Evolutionary conservation across 2,888 invertebrate genomes (phyloP).

Genomic region (Nomada fabriciana): DNA sequence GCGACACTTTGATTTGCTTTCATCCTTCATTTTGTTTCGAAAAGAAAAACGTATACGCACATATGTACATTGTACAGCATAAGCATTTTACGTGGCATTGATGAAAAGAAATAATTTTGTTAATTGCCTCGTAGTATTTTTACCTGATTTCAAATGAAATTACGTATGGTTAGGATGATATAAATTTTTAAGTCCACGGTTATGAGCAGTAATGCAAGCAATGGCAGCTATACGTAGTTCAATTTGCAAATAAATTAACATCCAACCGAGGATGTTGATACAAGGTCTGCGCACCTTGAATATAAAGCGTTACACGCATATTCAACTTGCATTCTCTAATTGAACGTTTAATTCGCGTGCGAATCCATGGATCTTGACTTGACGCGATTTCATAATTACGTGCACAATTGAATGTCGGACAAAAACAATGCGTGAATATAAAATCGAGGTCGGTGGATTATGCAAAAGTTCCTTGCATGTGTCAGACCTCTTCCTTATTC

Average conservation of each 20-base stretch:
- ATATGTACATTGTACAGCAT: no score
- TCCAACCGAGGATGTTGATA: slow-evolving; percentile 42
- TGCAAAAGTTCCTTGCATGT: slow-evolving; percentile 33
- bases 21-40: background rate
- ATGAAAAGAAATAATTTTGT: no score
- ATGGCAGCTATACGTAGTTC: slow-evolving; percentile 8
- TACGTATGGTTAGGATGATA: background rate
- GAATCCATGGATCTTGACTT: background rate
- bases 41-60: background rate
- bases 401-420: background rate
- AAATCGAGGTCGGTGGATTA: slow-evolving; percentile 50
- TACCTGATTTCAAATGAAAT: background rate
- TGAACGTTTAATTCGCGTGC: slow-evolving; percentile 34
- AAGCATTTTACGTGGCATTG: no score
- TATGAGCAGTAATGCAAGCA: slow-evolving; percentile 24
- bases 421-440: slow-evolving; percentile 20
- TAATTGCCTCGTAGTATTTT: no score
- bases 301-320: slow-evolving; percentile 30
- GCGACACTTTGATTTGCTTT: slow-evolving; percentile 53
- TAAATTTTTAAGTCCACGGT: background rate
- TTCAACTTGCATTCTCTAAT: slow-evolving; percentile 27
- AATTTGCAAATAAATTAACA: slow-evolving; percentile 65
- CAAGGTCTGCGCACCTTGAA: slow-evolving; percentile 37
- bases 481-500: background rate
- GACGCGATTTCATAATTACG: background rate